Evolutionary conservation across 2,888 invertebrate species (phyloP).

Genomic region (Metacarcinus magister): DNA sequence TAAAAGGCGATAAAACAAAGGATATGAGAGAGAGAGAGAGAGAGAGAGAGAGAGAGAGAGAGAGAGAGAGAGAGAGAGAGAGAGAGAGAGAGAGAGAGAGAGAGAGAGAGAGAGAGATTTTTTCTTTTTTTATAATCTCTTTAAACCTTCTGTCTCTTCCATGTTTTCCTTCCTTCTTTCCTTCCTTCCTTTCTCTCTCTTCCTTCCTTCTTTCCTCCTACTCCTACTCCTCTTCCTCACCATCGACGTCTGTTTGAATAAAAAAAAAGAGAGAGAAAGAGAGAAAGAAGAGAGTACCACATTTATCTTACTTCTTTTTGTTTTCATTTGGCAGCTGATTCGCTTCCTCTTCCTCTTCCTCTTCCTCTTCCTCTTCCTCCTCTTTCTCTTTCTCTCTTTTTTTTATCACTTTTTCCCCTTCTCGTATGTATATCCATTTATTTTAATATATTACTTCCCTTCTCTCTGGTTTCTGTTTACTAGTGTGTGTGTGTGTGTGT

Average conservation of each 20-base stretch:
- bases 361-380: not conserved
- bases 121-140: not conserved
- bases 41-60: too few relatives aligned
- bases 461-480: not conserved
- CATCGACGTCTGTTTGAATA: not conserved
- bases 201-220: not conserved
- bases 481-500: conserved; percentile 4
- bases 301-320: not conserved
- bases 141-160: not conserved
- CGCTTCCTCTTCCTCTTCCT: not conserved
- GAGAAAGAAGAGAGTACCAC: too few relatives aligned
- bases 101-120: conserved; percentile 1
- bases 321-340: not conserved
- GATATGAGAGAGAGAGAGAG: too few relatives aligned
- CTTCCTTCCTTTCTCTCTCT: too few relatives aligned
- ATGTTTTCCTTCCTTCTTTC: not conserved
- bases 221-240: not conserved
- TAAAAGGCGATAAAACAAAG: too few relatives aligned
- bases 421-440: too few relatives aligned
- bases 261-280: too few relatives aligned
- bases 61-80: too few relatives aligned
- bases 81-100: conserved; percentile 8
- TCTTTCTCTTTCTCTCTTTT: not conserved
- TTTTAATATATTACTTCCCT: not conserved
- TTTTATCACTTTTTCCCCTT: not conserved